Base-by-base conservation (phyloP, 2,888 invertebrate species). In the Macrophya annulata region DNA sequence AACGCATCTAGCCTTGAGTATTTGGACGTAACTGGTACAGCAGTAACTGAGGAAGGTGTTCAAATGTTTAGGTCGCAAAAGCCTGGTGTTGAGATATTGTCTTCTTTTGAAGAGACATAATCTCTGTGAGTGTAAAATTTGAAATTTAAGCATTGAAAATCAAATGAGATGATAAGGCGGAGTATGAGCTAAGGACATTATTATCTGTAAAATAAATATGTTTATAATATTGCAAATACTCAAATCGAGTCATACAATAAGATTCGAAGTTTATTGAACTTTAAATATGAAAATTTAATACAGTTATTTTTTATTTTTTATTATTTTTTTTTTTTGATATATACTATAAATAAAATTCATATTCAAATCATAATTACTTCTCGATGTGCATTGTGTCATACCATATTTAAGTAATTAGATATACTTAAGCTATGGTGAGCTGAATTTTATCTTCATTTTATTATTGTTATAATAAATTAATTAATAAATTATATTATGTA, bases 21-120 rank as follows among this genome's bases (percentile, higher is more conserved):
- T 40, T 91, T 97, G 0, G 97, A 97, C 92, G 95, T 97, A 0
- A 95, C 95, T 0, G 95, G 96, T 0, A 96, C 97, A 0, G 94
- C 94, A 0, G 96, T 97, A 0, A 96, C 96, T 0, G 91, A 92
- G 8, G 90, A 93, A 0, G 97, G 96, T 0, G 94, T 97, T 0
- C 94, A 94, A n/a, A 92, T 93, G 0, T 97, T 97, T 87, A 95
- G 94, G 79, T 93, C 93, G 0, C 89, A 94, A 0, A 94, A 96
- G 85, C 96, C 96, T 0, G 94, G 96, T 48, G 92, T 93, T 5
- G 91, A 89, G 86, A 87, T 93, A 31, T 86, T 93, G 74, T 92
- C 93, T 1, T 92, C 93, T 4, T 93, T 92, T 86, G 91, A 90
- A 37, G 87, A 88, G 83, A 89, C 87, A 87, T 89, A 89, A 88